phyloP scores from a whole-genome alignment of 2,888 invertebrate genomes.

The Drosophila mettleri region DNA sequence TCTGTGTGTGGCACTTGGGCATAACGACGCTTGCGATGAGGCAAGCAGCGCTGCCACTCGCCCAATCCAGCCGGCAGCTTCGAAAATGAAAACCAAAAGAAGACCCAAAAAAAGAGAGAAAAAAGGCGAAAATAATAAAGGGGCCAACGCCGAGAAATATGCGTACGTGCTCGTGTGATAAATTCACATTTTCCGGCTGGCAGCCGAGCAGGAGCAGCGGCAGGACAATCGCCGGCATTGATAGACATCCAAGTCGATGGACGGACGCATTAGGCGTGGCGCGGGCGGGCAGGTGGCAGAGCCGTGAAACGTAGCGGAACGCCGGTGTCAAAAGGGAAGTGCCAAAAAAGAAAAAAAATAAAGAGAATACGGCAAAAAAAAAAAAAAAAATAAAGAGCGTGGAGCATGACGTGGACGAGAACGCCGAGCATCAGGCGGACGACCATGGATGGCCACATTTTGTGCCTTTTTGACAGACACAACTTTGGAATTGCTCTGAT shows the following conservation, averaged over 20 bases:
- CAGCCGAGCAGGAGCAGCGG: slow-evolving; percentile 35
- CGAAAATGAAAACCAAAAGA: not conserved
- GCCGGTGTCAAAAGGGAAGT: slow-evolving; percentile 76
- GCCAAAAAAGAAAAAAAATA: slow-evolving; percentile 34
- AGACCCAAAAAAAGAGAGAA: not conserved
- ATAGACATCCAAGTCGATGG: slow-evolving; percentile 52
- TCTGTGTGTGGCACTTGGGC: slow-evolving; percentile 59
- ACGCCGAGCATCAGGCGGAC: slow-evolving; percentile 28
- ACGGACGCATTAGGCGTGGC: slow-evolving; percentile 24
- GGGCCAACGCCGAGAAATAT: slow-evolving; percentile 58
- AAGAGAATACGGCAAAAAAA: slow-evolving; percentile 10
- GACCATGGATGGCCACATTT: slow-evolving; percentile 63
- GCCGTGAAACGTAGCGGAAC: slow-evolving; percentile 76
- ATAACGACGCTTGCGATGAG: slow-evolving; percentile 54
- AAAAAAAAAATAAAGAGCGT: slow-evolving; percentile 39
- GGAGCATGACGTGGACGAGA: slow-evolving; percentile 34
- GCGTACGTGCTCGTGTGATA: slow-evolving; percentile 78
- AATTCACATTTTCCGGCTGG: slow-evolving; percentile 77
- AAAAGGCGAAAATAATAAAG: slow-evolving; percentile 6
- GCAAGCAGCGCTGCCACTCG: slow-evolving; percentile 58
- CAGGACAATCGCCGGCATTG: slow-evolving; percentile 56
- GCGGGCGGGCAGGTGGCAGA: slow-evolving; percentile 52
- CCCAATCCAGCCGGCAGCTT: slow-evolving; percentile 4
- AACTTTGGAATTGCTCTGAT: slow-evolving; percentile 75
- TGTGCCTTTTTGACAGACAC: slow-evolving; percentile 75